Percentiles rank a stretch among this genome's conserved stretches.
Evolutionary conservation across 2,113 vertebrate species (phyloP).

Genomic region (Mesitornis unicolor): DNA sequence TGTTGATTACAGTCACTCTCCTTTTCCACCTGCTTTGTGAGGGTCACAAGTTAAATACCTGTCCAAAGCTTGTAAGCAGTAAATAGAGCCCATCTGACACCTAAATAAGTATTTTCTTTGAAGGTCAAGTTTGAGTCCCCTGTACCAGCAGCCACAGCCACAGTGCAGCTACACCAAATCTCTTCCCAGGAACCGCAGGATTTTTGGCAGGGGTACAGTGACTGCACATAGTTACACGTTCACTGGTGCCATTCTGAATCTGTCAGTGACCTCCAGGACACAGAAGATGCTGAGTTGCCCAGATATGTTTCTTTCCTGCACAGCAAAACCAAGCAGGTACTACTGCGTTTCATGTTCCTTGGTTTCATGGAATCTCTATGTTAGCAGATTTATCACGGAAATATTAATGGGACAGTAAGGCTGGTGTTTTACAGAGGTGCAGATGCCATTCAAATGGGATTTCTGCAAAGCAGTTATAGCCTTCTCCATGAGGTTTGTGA

Average conservation of each 20-base stretch:
- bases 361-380: neutral
- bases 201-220: neutral
- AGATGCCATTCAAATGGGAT: neutral
- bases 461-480: neutral
- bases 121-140: neutral
- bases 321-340: neutral
- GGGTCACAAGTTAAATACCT: neutral
- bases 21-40: neutral
- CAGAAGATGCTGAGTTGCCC: neutral
- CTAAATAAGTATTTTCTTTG: neutral
- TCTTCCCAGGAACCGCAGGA: neutral
- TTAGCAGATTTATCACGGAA: neutral
- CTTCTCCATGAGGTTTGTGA: neutral
- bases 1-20: neutral
- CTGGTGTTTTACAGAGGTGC: neutral
- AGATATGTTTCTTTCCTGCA: neutral
- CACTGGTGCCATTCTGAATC: neutral
- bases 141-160: rapidly evolving
- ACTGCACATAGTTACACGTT: neutral
- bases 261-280: neutral
- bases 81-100: neutral
- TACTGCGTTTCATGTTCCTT: neutral
- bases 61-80: neutral
- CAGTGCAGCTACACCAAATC: neutral
- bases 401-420: neutral